Evolutionary conservation across 2,888 invertebrate genomes (phyloP).

Genomic region (Tachina lurida): DNA sequence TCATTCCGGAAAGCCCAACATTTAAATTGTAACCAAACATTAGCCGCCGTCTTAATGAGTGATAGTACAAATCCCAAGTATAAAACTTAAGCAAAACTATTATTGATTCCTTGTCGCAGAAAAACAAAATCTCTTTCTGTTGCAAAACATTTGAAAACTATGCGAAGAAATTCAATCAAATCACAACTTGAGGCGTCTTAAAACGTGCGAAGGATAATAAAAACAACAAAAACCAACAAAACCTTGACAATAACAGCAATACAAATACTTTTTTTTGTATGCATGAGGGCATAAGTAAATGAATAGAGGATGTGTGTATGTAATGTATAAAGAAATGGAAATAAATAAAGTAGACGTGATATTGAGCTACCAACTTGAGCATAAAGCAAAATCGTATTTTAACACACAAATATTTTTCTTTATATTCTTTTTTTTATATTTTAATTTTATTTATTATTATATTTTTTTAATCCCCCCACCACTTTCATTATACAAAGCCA

Average conservation of each 20-base stretch:
- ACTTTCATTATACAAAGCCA: constrained; percentile 16
- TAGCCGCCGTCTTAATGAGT: neutral
- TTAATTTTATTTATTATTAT: constrained; percentile 13
- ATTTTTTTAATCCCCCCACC: constrained; percentile 32
- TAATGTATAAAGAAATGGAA: neutral
- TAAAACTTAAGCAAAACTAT: neutral
- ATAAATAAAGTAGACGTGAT: constrained; percentile 50
- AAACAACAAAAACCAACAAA: constrained; percentile 56
- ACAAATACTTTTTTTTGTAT: constrained; percentile 34
- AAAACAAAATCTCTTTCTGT: neutral
- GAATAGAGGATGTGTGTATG: neutral
- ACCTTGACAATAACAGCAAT: constrained; percentile 56
- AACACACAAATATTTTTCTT: constrained; percentile 46
- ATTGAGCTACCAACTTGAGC: constrained; percentile 73
- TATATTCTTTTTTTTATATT: neutral
- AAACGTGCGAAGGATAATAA: constrained; percentile 69
- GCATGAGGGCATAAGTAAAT: constrained; percentile 16
- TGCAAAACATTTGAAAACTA: constrained; percentile 3
- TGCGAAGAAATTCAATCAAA: constrained; percentile 67
- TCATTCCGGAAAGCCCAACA: too few relatives aligned
- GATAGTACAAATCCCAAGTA: neutral
- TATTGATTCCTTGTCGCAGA: neutral
- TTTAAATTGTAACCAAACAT: too few relatives aligned
- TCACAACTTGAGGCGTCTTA: constrained; percentile 59
- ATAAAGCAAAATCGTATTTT: constrained; percentile 71